Evolutionary conservation across 2,113 vertebrate species (phyloP), one percentile per base, ranked within the genome.

Genomic region (Lichenostomus cassidix): DNA sequence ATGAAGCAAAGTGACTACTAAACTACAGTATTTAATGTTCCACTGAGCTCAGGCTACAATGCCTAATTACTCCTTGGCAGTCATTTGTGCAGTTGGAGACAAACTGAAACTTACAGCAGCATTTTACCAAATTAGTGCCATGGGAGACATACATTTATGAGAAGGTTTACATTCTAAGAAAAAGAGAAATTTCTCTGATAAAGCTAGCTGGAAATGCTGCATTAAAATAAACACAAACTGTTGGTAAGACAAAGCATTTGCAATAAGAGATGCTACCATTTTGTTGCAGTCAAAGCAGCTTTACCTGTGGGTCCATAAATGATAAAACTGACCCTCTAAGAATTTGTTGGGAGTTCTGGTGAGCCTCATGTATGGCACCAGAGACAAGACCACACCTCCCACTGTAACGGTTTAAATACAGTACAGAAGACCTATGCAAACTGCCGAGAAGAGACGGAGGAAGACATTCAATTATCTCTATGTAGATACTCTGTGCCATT

Each of bases 21-120:
- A 96, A 86, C 75, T 78, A 87, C 76, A 69, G 63, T 82, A 90
- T 87, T 89, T 53, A 77, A 70, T 31, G 55, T 63, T 90, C 69
- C 67, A 63, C 69, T 63, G n/a, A 87, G 89, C 56, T 53, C 62
- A 71, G 63, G 44, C 64, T 73, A 50, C 52, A 64, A 35, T 0
- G 9, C 31, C 41, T 62, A 80, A 80, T 60, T 76, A 64, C 55
- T 78, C 55, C 68, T 87, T 12, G 1, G 63, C 52, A 63, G 78
- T 65, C 55, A 64, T 50, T 74, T 31, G 47, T 12, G 9, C 74
- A 44, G 88, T 11, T 88, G 76, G 80, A 92, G 64, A 92, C 49
- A 89, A 94, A 75, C 80, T 10, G n/a, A 83, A 90, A 94, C 42
- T 35, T 73, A 50, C 12, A 47, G 64, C 41, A 79, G 41, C n/a